Conservation (phyloP, 2,113 vertebrate species). For the Neolamprologus tretocephalus region DNA sequence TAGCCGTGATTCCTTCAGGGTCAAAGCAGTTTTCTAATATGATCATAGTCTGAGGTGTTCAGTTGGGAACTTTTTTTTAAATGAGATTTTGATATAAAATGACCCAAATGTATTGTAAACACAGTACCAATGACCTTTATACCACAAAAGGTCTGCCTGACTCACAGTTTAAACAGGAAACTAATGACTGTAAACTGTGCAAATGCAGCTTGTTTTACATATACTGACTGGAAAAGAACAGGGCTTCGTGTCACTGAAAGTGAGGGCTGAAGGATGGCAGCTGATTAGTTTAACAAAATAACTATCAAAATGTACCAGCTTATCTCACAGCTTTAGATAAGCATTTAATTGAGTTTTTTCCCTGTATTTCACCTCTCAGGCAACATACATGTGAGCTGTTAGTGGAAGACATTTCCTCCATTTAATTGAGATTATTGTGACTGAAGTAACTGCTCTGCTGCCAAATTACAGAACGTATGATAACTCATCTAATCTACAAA, state of each 20-base stretch:
- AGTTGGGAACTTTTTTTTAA: not conserved
- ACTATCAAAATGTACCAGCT: not conserved
- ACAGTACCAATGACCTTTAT: not conserved
- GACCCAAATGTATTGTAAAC: not conserved
- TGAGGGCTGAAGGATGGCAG: not conserved
- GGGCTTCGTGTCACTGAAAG: not conserved
- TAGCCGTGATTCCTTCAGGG: not conserved
- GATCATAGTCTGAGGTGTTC: not conserved
- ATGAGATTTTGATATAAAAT: not conserved
- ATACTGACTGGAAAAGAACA: not conserved
- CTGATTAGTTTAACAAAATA: not conserved
- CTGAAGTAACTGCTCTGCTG: not conserved
- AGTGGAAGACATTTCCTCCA: not conserved
- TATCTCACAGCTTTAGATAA: not conserved
- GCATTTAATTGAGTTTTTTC: not conserved
- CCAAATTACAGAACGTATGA: not conserved
- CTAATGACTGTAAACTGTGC: not conserved
- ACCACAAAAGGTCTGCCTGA: not conserved
- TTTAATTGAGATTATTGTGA: not conserved
- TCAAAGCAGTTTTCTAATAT: not conserved
- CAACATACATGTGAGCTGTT: not conserved
- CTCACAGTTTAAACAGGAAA: not conserved
- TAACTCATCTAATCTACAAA: not conserved
- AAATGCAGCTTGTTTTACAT: not conserved
- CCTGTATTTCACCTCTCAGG: not conserved